These are phyloP conservation scores for Coreius guichenoti DNA, from an alignment of 2,797 vertebrate genomes.

Conservation along the genomic window DNA sequence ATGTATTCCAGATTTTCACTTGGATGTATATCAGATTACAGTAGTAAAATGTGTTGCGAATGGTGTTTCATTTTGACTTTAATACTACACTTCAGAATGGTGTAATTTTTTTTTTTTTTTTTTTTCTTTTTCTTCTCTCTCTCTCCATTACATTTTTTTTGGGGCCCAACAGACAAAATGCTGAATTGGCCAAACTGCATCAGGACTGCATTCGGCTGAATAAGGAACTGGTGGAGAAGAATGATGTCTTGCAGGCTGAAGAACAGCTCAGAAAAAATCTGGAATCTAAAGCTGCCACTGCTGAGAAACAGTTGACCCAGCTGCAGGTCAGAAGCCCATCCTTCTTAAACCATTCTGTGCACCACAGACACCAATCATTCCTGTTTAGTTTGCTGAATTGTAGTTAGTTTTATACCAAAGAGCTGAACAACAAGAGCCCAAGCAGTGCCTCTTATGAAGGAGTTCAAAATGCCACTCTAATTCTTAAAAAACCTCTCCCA, in stretches of 20 bases:
- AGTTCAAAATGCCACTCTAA: conserved; percentile 22
- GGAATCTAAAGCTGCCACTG: conserved; percentile 80
- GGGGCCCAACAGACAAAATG: conserved; percentile 84
- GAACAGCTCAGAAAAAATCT: conserved; percentile 86
- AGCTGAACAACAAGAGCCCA: background rate
- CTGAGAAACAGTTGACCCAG: conserved; percentile 85
- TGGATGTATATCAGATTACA: background rate
- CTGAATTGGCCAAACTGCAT: conserved; percentile 91
- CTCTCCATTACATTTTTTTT: background rate
- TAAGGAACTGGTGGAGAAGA: conserved; percentile 90
- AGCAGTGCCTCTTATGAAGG: background rate
- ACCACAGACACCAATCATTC: background rate
- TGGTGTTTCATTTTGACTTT: background rate
- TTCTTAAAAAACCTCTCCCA: conserved; percentile 25
- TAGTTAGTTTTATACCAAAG: background rate
- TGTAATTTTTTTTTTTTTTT: background rate
- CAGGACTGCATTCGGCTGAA: conserved; percentile 89
- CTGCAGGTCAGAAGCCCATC: conserved; percentile 81
- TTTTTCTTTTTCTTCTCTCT: too few species aligned
- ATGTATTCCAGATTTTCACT: background rate
- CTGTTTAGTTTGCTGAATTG: background rate
- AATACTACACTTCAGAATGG: background rate
- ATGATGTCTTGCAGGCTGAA: conserved; percentile 81
- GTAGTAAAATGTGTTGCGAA: background rate
- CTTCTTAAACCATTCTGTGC: background rate